Conservation (phyloP, 2,797 vertebrate species). For the Knipowitschia caucasica region DNA sequence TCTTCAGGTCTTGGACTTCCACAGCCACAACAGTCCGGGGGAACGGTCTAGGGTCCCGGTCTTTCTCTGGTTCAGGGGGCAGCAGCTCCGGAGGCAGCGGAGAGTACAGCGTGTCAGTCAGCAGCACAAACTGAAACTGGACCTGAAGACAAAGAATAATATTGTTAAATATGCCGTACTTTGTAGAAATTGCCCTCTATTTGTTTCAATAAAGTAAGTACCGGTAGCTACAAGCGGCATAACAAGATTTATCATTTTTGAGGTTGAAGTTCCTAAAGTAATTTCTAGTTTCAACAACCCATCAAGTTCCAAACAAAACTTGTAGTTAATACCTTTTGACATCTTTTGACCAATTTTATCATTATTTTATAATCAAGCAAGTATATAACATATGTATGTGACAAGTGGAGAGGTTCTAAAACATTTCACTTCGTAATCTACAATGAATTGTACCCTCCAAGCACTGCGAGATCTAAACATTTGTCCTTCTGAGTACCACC, state of each 20-base stretch:
- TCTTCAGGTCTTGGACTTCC: slow-evolving; percentile 97
- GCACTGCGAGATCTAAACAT: no score
- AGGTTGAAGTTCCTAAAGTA: slow-evolving; percentile 9
- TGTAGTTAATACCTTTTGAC: slow-evolving; percentile 25
- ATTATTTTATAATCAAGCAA: no score
- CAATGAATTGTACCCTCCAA: no score
- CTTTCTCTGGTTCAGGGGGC: slow-evolving; percentile 82
- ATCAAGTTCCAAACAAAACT: slow-evolving; percentile 47
- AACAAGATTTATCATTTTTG: slow-evolving; percentile 8
- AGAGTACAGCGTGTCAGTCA: slow-evolving; percentile 95
- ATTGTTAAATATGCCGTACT: neutral
- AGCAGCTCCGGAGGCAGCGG: slow-evolving; percentile 89
- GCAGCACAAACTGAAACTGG: slow-evolving; percentile 96
- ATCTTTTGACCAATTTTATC: slow-evolving; percentile 5
- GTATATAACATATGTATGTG: no score
- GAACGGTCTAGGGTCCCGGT: slow-evolving; percentile 78
- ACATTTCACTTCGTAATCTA: no score
- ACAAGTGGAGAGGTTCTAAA: no score
- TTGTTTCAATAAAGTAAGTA: neutral
- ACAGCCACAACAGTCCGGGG: slow-evolving; percentile 94
- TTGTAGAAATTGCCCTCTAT: neutral
- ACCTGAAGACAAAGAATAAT: slow-evolving; percentile 72
- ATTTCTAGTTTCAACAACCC: slow-evolving; percentile 12
- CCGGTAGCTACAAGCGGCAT: neutral
- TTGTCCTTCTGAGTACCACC: no score